A percentile compares a stretch with the other conserved stretches of the same genome.
Conservation (phyloP, 2,797 vertebrate species). For the Denticeps clupeoides region DNA sequence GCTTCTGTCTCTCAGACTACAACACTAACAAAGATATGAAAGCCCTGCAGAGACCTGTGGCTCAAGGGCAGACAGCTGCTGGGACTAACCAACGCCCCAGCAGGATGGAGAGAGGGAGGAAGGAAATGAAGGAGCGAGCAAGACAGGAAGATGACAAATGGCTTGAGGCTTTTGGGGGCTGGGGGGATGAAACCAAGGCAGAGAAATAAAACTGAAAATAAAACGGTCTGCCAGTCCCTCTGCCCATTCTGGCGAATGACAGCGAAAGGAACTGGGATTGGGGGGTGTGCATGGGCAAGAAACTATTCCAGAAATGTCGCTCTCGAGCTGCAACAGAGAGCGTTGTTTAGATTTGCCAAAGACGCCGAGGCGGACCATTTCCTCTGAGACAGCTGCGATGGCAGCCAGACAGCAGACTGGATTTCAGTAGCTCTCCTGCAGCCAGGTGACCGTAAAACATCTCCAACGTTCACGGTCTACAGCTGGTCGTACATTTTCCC, state of each 20-base stretch:
- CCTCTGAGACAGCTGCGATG: slow-evolving; percentile 19
- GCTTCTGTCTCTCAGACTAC: not conserved
- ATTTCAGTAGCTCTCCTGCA: too few species aligned
- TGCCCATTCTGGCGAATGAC: too few species aligned
- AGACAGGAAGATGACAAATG: too few species aligned
- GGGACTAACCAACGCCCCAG: too few species aligned
- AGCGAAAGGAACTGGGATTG: not conserved
- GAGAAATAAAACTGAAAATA: too few species aligned
- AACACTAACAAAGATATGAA: not conserved
- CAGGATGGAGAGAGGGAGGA: not conserved
- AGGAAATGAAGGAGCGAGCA: slow-evolving; percentile 2
- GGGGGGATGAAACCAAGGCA: too few species aligned
- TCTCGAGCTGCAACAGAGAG: slow-evolving; percentile 28
- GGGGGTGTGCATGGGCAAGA: slow-evolving; percentile 28
- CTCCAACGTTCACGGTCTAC: too few species aligned
- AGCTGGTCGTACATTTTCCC: too few species aligned
- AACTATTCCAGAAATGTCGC: slow-evolving; percentile 63
- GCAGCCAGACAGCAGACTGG: slow-evolving; percentile 1
- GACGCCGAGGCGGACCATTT: slow-evolving; percentile 33
- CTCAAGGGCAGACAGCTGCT: not conserved
- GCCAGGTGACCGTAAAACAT: too few species aligned
- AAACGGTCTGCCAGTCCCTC: too few species aligned
- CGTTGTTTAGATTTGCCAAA: slow-evolving; percentile 45
- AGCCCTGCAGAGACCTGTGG: not conserved
- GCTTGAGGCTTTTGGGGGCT: too few species aligned